phyloP scores from a whole-genome alignment of 1,140 invertebrate genomes.

The Pentalonia nigronervosa region DNA sequence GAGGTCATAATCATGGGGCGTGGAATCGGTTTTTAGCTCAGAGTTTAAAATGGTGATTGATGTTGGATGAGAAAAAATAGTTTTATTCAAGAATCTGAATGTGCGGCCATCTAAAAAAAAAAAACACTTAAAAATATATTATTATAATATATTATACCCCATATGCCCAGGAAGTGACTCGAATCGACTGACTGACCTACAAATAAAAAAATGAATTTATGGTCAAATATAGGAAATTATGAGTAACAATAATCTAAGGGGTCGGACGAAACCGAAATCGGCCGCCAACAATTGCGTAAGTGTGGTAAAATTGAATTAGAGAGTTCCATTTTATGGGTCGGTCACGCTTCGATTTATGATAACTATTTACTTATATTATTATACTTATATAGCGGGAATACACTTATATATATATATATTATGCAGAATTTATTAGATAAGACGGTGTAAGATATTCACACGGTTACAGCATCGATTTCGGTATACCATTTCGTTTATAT shows the following conservation, averaged over 20 bases:
- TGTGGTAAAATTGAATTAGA: conserved; percentile 37
- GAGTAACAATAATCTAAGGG: background rate
- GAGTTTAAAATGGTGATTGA: background rate
- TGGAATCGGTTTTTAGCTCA: background rate
- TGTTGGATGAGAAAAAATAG: background rate
- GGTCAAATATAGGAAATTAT: background rate
- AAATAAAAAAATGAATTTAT: background rate
- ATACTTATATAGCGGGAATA: background rate
- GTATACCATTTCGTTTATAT: background rate
- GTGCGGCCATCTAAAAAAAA: no score
- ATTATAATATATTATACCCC: background rate
- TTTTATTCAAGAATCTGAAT: background rate
- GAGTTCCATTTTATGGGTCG: conserved; percentile 7
- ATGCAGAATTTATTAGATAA: conserved; percentile 37
- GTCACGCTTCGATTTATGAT: conserved; percentile 41
- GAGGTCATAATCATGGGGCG: background rate
- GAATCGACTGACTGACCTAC: background rate
- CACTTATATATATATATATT: background rate
- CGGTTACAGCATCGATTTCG: background rate
- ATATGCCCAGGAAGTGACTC: background rate
- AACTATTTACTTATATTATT: background rate
- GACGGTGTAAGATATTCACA: background rate
- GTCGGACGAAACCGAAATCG: background rate
- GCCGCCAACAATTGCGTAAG: conserved; percentile 1
- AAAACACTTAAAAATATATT: no score